Evolutionary conservation across 2,113 vertebrate genomes (phyloP), one percentile per base, ranked within the genome.

Genomic region (Leucoraja erinaceus): DNA sequence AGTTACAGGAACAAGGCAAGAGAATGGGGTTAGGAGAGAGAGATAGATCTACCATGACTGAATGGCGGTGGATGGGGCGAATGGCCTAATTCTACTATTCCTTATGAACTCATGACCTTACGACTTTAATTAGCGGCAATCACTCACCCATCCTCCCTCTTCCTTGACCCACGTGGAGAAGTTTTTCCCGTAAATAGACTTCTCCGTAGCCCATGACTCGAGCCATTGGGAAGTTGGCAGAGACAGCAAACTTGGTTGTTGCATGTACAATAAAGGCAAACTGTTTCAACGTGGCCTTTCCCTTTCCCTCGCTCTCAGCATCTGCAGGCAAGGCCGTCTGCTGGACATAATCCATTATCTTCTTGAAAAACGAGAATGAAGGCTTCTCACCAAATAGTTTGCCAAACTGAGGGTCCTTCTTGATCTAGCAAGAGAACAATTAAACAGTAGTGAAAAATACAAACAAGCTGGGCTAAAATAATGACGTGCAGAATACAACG

Each of bases 251-350:
- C 20, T 63, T 91, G 12, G 90, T 91, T 9, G 90, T 91, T 22
- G 90, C 90, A 74, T 91, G 90, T 28, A 91, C 68, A 11, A 91
- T 68, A 54, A 91, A 74, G 54, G 90, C 90, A 74, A 91, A 54
- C 33, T 70, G 31, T 0, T 72, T 72, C 66, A 91, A 54, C 7
- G 54, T 91, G 2, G 9, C 11, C 12, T 74, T 63, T 9, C 31
- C 11, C 12, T 74, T 63, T 9, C 31, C 28, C 47, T 91, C 38
- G 25, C 38, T 72, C 33, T 38, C 90, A n/a, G 8, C 20, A 2
- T 91, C 66, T 25, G 6, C 20, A 54, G 90, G 90, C 38, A 74
- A 72, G 38, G 88, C 8, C 10, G 28, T 68, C 72, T 72, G 33
- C 1, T 54, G 31, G 11, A 28, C 66, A 54, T 1, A 91, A 91